phyloP scores from a whole-genome alignment of 1,140 invertebrate species.

The Orussus abietinus region DNA sequence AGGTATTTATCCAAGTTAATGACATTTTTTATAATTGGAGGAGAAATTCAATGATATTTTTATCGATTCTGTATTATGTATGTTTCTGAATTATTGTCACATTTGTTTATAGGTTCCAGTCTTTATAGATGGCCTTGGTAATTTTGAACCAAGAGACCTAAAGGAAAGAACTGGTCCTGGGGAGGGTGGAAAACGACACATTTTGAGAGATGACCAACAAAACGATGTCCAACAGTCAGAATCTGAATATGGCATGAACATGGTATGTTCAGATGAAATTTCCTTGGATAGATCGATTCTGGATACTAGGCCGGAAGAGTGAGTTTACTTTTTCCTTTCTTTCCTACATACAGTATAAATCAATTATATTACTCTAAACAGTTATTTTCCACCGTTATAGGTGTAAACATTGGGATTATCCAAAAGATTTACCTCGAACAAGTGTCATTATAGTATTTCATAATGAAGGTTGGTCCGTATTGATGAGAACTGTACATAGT shows the following conservation, averaged over 20 bases:
- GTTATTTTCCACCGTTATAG: conserved; percentile 43
- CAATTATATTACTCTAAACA: conserved; percentile 9
- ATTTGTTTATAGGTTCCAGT: conserved; percentile 33
- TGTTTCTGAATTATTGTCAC: not conserved
- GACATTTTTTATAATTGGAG: conserved; percentile 7
- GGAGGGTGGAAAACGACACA: conserved; percentile 75
- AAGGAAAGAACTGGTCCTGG: conserved; percentile 70
- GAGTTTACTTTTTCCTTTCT: conserved; percentile 36
- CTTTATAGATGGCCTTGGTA: conserved; percentile 49
- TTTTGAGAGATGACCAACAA: conserved; percentile 67
- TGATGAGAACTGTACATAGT: conserved; percentile 94
- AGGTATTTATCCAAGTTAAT: conserved; percentile 21
- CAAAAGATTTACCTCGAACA: conserved; percentile 79
- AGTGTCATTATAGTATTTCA: conserved; percentile 98
- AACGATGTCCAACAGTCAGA: conserved; percentile 75
- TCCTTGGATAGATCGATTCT: conserved; percentile 72
- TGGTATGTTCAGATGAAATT: conserved; percentile 95
- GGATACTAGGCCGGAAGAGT: conserved; percentile 83
- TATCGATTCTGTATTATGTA: conserved; percentile 2
- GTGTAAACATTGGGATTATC: conserved; percentile 97
- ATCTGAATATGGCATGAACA: conserved; percentile 94
- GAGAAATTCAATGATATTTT: conserved; percentile 4
- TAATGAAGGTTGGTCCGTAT: conserved; percentile 94
- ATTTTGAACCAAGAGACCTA: conserved; percentile 67
- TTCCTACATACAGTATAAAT: conserved; percentile 5